Evolutionary conservation across 2,113 vertebrate species (phyloP), one percentile per base, ranked within the genome.

Genomic region (Oxygymnocypris stewartii): DNA sequence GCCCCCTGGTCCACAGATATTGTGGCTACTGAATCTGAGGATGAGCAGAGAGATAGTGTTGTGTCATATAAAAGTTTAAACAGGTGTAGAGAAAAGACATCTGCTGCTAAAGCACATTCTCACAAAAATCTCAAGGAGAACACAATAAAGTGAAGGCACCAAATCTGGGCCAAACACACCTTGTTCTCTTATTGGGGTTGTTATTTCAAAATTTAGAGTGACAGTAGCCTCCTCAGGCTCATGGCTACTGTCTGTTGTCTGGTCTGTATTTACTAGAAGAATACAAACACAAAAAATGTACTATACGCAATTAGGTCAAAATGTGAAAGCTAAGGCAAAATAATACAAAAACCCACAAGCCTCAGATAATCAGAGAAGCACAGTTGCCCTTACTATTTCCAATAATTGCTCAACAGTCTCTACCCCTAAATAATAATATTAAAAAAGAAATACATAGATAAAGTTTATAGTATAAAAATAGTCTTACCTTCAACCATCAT

Each of bases 401-500:
- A 67, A 67, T 11, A 25, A 14, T 67, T 67, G 63, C 63, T 31
- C 9, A 25, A 6, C 61, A 63, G 23, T n/a, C 25, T 65, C 61
- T 25, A 11, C 61, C 0, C 61, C 9, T 65, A 65, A 10, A 65
- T 65, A 65, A 65, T 65, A 65, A 28, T 65, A 65, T 6, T n/a
- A n/a, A 5, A 16, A 67, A 35, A 16, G 5, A 31, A 67, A 2
- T 69, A n/a, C n/a, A n/a, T 12, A 69, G 35, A 6, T 35, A 0
- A 51, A 13, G 14, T 51, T 51, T 67, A 35, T 35, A 69, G 14
- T 13, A 14, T 51, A 51, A 69, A 69, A 35, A 69, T 69, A 69
- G 28, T 69, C 65, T 69, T 12, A 69, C 65, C 65, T 69, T 69
- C 65, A 69, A 69, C 65, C 65, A 69, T 69, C 1, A 69, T 69